Conservation (phyloP, 2,888 invertebrate genomes). For the Drosophila parthenogenetica region DNA sequence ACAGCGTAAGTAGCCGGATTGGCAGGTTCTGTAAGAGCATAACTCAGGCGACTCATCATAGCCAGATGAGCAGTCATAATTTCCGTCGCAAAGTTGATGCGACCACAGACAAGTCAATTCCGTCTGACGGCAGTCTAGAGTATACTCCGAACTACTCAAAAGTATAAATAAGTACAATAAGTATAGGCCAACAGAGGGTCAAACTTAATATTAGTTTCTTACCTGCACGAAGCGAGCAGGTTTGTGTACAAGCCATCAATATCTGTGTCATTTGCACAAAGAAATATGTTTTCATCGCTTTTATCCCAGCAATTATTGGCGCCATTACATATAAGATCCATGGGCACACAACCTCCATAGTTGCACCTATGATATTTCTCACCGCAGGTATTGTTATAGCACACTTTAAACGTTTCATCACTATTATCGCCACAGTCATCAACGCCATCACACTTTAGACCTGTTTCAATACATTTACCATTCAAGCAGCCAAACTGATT, state of each 20-base stretch:
- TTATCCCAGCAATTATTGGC: slow-evolving; percentile 33
- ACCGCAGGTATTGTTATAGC: slow-evolving; percentile 15
- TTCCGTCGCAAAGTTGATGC: slow-evolving; percentile 69
- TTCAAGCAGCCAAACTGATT: background rate
- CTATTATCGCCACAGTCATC: slow-evolving; percentile 26
- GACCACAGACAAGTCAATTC: slow-evolving; percentile 23
- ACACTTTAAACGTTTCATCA: slow-evolving; percentile 41
- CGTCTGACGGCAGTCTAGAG: background rate
- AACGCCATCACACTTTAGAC: slow-evolving; percentile 30
- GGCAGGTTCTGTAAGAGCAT: slow-evolving; percentile 57
- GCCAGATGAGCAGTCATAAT: slow-evolving; percentile 58
- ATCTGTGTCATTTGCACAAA: slow-evolving; percentile 5
- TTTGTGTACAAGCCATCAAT: background rate
- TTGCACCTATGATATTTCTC: slow-evolving; percentile 18
- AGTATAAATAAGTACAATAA: too few species aligned
- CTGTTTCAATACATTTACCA: background rate
- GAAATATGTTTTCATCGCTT: slow-evolving; percentile 38
- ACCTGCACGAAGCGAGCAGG: slow-evolving; percentile 30
- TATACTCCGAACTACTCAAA: too few species aligned
- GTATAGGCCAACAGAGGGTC: too few species aligned
- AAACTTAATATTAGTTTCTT: slow-evolving; percentile 3
- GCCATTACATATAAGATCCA: slow-evolving; percentile 7
- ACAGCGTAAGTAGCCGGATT: slow-evolving; percentile 72
- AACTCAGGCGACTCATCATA: slow-evolving; percentile 68
- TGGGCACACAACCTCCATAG: slow-evolving; percentile 48